Percentiles rank a stretch among this genome's conserved stretches.
These are phyloP conservation scores for Tupaia tana DNA, from an alignment of 2,113 vertebrate genomes.

Conservation along the genomic window DNA sequence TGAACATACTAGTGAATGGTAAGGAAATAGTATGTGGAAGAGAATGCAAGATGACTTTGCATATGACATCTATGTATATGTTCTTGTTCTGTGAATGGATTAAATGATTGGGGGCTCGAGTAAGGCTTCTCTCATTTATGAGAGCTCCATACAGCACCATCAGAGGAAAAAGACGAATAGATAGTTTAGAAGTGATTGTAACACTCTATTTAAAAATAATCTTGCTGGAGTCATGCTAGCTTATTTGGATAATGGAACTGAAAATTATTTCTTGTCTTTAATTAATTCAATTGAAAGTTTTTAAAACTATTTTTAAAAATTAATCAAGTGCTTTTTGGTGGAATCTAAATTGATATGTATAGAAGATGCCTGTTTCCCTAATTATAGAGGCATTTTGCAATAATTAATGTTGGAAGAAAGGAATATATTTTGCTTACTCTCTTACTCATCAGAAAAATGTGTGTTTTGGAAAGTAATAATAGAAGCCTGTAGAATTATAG, in stretches of 20 bases:
- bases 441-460: conserved; percentile 47
- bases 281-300: conserved; percentile 41
- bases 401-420: conserved; percentile 54
- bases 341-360: conserved; percentile 51
- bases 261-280: conserved; percentile 49
- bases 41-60: too few relatives aligned
- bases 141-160: not conserved
- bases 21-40: too few relatives aligned
- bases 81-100: too few relatives aligned
- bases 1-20: not conserved
- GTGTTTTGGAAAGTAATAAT: conserved; percentile 50
- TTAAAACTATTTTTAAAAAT: not conserved
- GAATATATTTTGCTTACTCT: conserved; percentile 45
- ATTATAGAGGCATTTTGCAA: conserved; percentile 21
- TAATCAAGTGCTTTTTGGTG: conserved; percentile 39
- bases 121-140: conserved; percentile 17
- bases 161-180: not conserved
- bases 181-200: conserved; percentile 19
- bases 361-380: conserved; percentile 35
- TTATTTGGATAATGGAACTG: conserved; percentile 19
- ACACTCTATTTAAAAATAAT: conserved; percentile 38
- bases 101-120: not conserved
- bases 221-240: not conserved
- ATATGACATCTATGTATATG: too few relatives aligned
- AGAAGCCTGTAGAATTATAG: conserved; percentile 32